phyloP scores from a whole-genome alignment of 2,797 vertebrate species.

The Notoglanidium macrostoma region DNA sequence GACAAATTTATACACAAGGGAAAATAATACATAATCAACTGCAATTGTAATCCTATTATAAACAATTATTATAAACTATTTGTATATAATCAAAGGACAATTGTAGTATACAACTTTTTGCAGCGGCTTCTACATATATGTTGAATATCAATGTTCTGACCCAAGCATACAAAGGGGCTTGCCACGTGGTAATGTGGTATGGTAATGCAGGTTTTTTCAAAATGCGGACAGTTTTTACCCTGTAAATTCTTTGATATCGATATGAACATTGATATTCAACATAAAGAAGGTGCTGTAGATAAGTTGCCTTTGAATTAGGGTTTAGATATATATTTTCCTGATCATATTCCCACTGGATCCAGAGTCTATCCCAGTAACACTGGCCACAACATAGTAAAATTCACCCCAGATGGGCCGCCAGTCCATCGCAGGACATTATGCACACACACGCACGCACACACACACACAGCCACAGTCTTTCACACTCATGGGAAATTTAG shows the following conservation, averaged over 20 bases:
- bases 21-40: slow-evolving; percentile 2
- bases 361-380: not conserved
- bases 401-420: not conserved
- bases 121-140: not conserved
- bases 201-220: not conserved
- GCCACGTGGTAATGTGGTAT: not conserved
- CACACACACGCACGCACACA: no score
- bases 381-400: not conserved
- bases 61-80: not conserved
- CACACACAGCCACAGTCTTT: not conserved
- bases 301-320: not conserved
- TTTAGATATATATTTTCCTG: not conserved
- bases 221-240: not conserved
- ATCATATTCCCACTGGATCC: no score
- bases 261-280: no score
- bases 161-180: not conserved
- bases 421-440: not conserved
- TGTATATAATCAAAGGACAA: not conserved
- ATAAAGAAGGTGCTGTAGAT: not conserved
- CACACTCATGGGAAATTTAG: not conserved
- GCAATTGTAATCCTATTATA: not conserved
- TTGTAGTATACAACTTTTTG: not conserved
- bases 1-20: not conserved
- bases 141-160: not conserved
- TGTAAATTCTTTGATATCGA: not conserved